Conservation (phyloP, 1,140 invertebrate genomes). For the Trichogramma pretiosum region DNA sequence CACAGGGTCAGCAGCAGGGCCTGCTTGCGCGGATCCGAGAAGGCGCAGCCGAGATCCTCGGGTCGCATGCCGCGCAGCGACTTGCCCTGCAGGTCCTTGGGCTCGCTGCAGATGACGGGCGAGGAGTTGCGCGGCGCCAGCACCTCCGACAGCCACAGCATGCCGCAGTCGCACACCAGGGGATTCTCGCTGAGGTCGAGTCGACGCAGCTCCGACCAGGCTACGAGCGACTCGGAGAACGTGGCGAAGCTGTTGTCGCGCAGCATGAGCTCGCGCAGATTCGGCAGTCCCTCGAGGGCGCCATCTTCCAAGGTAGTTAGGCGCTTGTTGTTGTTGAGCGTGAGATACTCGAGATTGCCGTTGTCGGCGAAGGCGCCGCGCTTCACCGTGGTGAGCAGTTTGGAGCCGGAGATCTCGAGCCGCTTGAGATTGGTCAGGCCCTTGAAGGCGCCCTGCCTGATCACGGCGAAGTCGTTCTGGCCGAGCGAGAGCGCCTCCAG, state of each 20-base stretch:
- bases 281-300: slow-evolving; percentile 66
- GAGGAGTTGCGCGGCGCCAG: slow-evolving; percentile 63
- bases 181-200: slow-evolving; percentile 77
- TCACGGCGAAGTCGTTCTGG: slow-evolving; percentile 65
- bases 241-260: slow-evolving; percentile 68
- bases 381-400: slow-evolving; percentile 59
- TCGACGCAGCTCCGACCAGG: slow-evolving; percentile 66
- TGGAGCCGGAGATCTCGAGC: slow-evolving; percentile 68
- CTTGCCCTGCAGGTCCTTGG: slow-evolving; percentile 59
- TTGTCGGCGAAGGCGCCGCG: slow-evolving; percentile 71
- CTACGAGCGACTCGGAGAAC: slow-evolving; percentile 64
- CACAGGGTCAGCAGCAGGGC: slow-evolving; percentile 66
- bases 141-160: slow-evolving; percentile 73
- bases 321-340: slow-evolving; percentile 67
- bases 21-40: slow-evolving; percentile 63
- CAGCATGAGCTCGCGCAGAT: slow-evolving; percentile 63
- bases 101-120: slow-evolving; percentile 65
- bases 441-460: slow-evolving; percentile 64
- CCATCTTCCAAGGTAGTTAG: slow-evolving; percentile 62
- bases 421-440: slow-evolving; percentile 66
- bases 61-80: slow-evolving; percentile 58
- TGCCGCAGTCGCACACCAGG: slow-evolving; percentile 68
- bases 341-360: slow-evolving; percentile 68
- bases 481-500: slow-evolving; percentile 73
- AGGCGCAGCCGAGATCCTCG: slow-evolving; percentile 71